phyloP scores from a whole-genome alignment of 2,113 vertebrate genomes.

The Cygnus atratus region DNA sequence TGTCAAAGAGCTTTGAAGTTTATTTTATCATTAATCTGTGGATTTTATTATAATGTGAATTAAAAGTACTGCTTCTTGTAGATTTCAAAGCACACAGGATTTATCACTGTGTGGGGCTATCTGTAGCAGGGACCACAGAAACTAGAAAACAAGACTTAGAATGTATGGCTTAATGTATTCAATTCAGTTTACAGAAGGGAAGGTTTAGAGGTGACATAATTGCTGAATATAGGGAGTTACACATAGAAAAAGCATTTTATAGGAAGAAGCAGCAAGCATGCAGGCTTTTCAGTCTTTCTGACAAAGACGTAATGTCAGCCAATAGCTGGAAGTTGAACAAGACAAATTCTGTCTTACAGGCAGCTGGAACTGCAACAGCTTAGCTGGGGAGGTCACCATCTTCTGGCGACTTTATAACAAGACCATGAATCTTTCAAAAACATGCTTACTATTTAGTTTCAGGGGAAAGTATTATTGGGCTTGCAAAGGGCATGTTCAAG shows the following conservation, averaged over 20 bases:
- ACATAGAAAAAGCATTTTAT: neutral
- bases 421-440: neutral
- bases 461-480: neutral
- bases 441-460: neutral
- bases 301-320: neutral
- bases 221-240: conserved; percentile 41
- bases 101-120: neutral
- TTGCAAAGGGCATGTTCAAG: neutral
- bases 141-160: neutral
- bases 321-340: neutral
- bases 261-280: neutral
- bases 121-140: neutral
- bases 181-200: conserved; percentile 1
- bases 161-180: neutral
- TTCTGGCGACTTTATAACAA: neutral
- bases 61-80: neutral
- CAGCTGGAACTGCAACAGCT: neutral
- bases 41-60: conserved; percentile 1
- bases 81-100: neutral
- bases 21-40: neutral
- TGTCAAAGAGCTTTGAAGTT: neutral
- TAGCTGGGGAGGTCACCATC: neutral
- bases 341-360: neutral
- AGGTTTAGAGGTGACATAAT: conserved; percentile 51
- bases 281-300: neutral